Evolutionary conservation across 2,888 invertebrate genomes (phyloP).

Genomic region (Chymomyza caudatula): DNA sequence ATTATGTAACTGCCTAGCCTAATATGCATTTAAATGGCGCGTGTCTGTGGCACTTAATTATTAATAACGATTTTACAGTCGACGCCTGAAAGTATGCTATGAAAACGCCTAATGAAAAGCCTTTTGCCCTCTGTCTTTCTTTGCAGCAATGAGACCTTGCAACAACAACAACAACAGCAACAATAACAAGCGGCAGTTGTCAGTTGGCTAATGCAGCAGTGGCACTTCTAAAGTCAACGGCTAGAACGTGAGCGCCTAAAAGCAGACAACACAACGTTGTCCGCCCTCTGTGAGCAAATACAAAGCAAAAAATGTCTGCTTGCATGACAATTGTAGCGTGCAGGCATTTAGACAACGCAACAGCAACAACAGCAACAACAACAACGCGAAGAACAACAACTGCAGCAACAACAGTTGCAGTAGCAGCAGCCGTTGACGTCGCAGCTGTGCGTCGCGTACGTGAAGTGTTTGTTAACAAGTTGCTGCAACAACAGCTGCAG

Average conservation of each 20-base stretch:
- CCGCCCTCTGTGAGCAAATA: constrained; percentile 13
- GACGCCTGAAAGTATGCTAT: background rate
- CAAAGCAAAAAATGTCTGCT: constrained; percentile 63
- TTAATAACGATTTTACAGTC: constrained; percentile 50
- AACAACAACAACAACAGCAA: constrained; percentile 24
- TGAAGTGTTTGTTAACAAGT: constrained; percentile 61
- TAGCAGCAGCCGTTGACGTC: constrained; percentile 38
- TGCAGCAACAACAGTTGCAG: constrained; percentile 32
- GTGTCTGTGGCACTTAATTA: constrained; percentile 42
- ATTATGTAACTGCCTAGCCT: constrained; percentile 30
- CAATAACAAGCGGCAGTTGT: constrained; percentile 25
- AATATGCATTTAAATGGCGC: constrained; percentile 55
- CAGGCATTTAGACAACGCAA: constrained; percentile 69
- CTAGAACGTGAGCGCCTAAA: constrained; percentile 54
- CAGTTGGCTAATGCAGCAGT: background rate
- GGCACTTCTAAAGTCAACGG: constrained; percentile 28
- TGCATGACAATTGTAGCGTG: constrained; percentile 74
- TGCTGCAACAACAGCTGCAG: constrained; percentile 23
- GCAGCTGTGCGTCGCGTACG: constrained; percentile 57
- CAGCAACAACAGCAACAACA: constrained; percentile 29
- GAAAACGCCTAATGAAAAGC: constrained; percentile 32
- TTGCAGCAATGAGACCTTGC: constrained; percentile 4
- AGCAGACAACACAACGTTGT: constrained; percentile 5
- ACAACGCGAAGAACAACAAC: constrained; percentile 13
- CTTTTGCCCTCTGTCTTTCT: constrained; percentile 18